Base-by-base conservation (phyloP, 2,888 invertebrate genomes). In the Andrena chrysosceles region DNA sequence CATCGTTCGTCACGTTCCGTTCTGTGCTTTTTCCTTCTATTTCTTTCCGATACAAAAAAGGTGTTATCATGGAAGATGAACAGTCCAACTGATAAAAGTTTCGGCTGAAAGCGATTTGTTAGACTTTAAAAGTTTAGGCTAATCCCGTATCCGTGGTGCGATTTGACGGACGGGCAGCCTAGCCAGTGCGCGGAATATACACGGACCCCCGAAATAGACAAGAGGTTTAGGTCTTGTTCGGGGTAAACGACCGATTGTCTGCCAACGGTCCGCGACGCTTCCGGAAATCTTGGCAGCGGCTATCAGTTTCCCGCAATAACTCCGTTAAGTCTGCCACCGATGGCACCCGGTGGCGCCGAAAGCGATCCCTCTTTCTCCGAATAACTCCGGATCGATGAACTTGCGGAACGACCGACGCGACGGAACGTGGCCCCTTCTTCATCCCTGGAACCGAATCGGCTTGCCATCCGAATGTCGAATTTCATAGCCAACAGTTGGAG, bases 171-270 rank as follows among this genome's bases (percentile, higher is more conserved):
- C 67, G 42, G 23, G 23, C 60, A 8, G 35, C 42, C 16, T 16
- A 42, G 42, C 42, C 33, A 8, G 62, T 68, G 56, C 66, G 62
- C 63, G 42, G 13, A 3, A 4, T 1, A 42, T 69, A 42, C 26
- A 56, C 56, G 31, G 62, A 54, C 8, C 31, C n/a, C 64, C 62
- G 71, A 87, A 87, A 87, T 87, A 87, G 87, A 86, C 72, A 62
- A 66, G 69, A 48, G 74, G 72, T 82, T 87, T 85, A 82, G 82
- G 77, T 81, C 72, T 79, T 70, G 77, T 84, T 73, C 81, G 85
- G 85, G 87, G 86, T 87, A 87, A 87, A 87, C 77, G 87, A 85
- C 86, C 88, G 87, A 89, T 88, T 87, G 83, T 84, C 85, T 77
- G 77, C 75, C 84, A 78, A 71, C 75, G 77, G 74, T 62, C 42